Percentiles rank a stretch among this genome's conserved stretches.
Evolutionary conservation across 2,797 vertebrate genomes (phyloP).

Genomic region (Cygnus olor): DNA sequence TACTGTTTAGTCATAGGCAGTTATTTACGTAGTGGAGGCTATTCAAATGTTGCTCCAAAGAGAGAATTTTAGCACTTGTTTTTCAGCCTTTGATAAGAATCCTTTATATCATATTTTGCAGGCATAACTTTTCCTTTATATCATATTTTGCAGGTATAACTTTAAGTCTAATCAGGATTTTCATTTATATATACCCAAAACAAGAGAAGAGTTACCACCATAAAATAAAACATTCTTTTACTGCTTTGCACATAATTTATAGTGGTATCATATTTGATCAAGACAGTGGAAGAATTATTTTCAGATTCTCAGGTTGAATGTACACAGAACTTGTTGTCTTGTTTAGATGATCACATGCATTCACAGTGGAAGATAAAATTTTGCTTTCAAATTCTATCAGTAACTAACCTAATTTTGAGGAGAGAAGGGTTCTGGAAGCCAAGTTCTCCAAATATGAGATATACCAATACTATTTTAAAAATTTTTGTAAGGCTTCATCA

Average conservation of each 20-base stretch:
- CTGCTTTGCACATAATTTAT: not conserved
- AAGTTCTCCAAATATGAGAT: not conserved
- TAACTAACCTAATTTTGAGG: not conserved
- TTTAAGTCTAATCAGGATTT: not conserved
- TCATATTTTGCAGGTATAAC: not conserved
- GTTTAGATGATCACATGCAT: accelerated
- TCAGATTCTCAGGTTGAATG: not conserved
- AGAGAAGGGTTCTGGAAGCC: not conserved
- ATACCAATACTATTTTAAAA: not conserved
- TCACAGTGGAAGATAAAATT: not conserved
- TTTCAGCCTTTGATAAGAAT: not conserved
- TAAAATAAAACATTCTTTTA: not conserved
- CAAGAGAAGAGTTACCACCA: not conserved
- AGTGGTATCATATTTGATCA: not conserved
- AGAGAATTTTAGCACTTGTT: not conserved
- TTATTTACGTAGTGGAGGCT: not conserved
- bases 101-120: not conserved
- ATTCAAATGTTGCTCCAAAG: not conserved
- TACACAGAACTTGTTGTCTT: not conserved
- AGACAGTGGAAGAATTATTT: not conserved
- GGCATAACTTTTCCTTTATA: not conserved
- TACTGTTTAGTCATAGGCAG: not conserved
- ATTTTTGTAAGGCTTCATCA: not conserved
- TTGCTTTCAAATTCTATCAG: not conserved
- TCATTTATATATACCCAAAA: not conserved